phyloP scores from a whole-genome alignment of 2,888 invertebrate species.

The Nudaria mundana region DNA sequence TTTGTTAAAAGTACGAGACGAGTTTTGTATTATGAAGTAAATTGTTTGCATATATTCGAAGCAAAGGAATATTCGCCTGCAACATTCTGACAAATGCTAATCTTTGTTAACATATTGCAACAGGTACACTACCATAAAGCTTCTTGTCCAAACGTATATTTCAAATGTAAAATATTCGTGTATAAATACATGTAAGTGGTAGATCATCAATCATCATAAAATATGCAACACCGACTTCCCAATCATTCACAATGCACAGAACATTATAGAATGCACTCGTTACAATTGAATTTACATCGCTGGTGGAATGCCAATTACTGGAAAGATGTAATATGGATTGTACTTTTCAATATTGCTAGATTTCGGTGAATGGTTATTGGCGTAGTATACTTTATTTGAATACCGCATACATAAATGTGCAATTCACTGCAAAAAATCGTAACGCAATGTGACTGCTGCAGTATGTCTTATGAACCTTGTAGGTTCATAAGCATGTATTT shows the following conservation, averaged over 20 bases:
- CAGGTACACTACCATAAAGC: too few species aligned
- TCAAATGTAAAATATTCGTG: not conserved
- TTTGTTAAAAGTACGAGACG: not conserved
- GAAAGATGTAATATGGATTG: not conserved
- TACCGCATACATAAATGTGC: too few species aligned
- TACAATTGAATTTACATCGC: conserved; percentile 7
- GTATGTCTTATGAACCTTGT: too few species aligned
- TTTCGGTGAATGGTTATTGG: too few species aligned
- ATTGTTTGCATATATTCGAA: not conserved
- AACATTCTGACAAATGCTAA: not conserved
- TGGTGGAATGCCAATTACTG: conserved; percentile 12
- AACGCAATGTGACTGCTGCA: too few species aligned
- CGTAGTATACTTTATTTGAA: too few species aligned
- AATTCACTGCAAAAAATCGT: too few species aligned
- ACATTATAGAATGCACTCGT: conserved; percentile 6
- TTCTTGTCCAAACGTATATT: too few species aligned
- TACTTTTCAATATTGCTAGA: not conserved
- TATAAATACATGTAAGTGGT: not conserved
- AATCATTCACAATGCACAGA: conserved; percentile 6
- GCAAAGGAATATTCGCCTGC: too few species aligned
- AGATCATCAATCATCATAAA: too few species aligned
- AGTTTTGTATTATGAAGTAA: not conserved
- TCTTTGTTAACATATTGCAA: not conserved
- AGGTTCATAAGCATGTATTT: too few species aligned
- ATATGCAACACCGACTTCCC: conserved; percentile 16